A percentile compares a stretch with the other conserved stretches of the same genome.
Evolutionary conservation across 2,888 invertebrate genomes (phyloP).

Genomic region (Xestoiulus laeticollis): DNA sequence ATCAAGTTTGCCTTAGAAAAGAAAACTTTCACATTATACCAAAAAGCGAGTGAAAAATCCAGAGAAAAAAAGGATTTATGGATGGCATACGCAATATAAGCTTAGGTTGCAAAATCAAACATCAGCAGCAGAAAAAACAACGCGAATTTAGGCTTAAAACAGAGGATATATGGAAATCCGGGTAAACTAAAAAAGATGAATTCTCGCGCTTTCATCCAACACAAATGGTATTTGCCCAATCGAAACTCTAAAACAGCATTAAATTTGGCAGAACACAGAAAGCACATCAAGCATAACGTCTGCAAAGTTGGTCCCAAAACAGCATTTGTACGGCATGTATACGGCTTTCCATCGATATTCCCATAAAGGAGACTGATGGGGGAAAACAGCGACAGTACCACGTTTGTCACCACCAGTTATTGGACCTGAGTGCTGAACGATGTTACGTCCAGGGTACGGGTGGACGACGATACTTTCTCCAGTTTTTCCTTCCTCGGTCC

Average conservation of each 20-base stretch:
- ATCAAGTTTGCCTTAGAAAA: neutral
- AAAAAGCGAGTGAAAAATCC: neutral
- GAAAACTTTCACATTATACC: neutral
- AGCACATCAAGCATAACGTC: constrained; percentile 15
- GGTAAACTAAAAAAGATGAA: neutral
- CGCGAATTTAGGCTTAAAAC: neutral
- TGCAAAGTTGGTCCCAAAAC: constrained; percentile 4
- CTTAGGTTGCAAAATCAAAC: constrained; percentile 31
- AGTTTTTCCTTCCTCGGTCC: constrained; percentile 16
- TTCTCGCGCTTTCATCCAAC: constrained; percentile 31
- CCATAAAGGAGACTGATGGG: constrained; percentile 10
- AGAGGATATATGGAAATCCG: constrained; percentile 24
- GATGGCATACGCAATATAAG: neutral
- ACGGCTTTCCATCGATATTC: constrained; percentile 20
- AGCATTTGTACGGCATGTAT: neutral
- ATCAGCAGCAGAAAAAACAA: neutral
- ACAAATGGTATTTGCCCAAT: constrained; percentile 20
- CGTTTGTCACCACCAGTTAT: constrained; percentile 43
- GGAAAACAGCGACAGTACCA: neutral
- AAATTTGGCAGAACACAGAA: constrained; percentile 35
- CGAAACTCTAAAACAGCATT: constrained; percentile 35
- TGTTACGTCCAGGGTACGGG: neutral
- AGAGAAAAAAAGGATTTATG: constrained; percentile 25
- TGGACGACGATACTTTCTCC: neutral
- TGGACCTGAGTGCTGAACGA: constrained; percentile 38